Conservation (phyloP, 2,888 invertebrate species). For the Podotricha telesiphe region DNA sequence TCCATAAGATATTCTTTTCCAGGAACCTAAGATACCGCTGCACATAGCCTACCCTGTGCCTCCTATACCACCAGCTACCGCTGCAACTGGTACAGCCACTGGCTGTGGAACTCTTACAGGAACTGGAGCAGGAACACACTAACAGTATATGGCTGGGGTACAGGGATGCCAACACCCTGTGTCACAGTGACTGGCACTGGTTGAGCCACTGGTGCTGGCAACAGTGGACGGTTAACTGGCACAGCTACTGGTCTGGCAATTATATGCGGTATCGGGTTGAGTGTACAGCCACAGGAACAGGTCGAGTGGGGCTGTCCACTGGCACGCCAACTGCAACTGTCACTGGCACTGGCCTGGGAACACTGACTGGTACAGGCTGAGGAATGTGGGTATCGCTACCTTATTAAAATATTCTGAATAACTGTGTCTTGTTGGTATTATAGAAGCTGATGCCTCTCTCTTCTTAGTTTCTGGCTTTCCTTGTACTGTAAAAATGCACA, state of each 20-base stretch:
- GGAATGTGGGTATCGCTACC: conserved; percentile 81
- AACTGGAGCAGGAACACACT: conserved; percentile 68
- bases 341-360: conserved; percentile 74
- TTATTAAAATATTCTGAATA: conserved; percentile 75
- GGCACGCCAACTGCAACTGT: conserved; percentile 79
- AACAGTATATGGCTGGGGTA: conserved; percentile 80
- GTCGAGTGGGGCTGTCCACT: conserved; percentile 69
- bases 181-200: conserved; percentile 79
- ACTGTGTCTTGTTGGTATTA: conserved; percentile 67
- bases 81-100: conserved; percentile 55
- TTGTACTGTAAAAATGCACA: conserved; percentile 36
- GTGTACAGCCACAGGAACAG: conserved; percentile 66
- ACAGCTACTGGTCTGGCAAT: conserved; percentile 74
- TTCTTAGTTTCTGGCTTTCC: conserved; percentile 42
- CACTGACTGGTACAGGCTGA: conserved; percentile 69
- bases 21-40: conserved; percentile 29
- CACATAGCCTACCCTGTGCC: conserved; percentile 17
- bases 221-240: conserved; percentile 81
- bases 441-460: conserved; percentile 43
- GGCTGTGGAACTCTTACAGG: conserved; percentile 68
- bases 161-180: conserved; percentile 79
- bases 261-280: conserved; percentile 71
- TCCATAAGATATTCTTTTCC: no score
- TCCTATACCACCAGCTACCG: conserved; percentile 43
- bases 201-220: conserved; percentile 80